These are phyloP conservation scores for Lycophotia porphyrea DNA, from an alignment of 2,888 invertebrate genomes.

Conservation along the genomic window DNA sequence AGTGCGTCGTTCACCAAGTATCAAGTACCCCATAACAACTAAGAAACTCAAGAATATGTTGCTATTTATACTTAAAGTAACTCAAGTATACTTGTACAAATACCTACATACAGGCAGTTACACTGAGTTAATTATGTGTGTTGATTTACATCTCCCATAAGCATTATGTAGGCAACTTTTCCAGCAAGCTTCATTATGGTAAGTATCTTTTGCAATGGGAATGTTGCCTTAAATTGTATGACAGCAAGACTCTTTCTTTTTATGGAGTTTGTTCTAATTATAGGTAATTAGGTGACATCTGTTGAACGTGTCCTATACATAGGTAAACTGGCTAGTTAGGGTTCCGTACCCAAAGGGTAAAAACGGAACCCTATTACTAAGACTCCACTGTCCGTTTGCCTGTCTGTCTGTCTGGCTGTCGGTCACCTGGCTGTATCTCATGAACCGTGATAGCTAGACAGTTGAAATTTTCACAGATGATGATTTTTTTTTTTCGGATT, in stretches of 20 bases:
- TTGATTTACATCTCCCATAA: slow-evolving; percentile 18
- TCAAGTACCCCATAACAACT: slow-evolving; percentile 14
- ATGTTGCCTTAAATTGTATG: neutral
- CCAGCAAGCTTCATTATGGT: neutral
- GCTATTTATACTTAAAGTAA: neutral
- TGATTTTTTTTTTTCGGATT: too few species aligned
- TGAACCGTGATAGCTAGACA: too few species aligned
- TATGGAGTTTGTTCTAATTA: neutral
- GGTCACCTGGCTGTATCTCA: too few species aligned
- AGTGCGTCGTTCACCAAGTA: neutral
- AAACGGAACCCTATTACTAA: too few species aligned
- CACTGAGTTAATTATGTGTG: slow-evolving; percentile 22
- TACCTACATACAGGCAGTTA: neutral
- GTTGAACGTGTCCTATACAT: neutral
- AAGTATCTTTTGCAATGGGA: slow-evolving; percentile 1
- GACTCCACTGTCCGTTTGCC: too few species aligned
- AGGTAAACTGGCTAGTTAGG: too few species aligned
- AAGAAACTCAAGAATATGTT: slow-evolving; percentile 8
- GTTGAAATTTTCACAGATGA: too few species aligned
- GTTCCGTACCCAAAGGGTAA: too few species aligned
- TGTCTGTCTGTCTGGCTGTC: too few species aligned
- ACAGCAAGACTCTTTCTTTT: slow-evolving; percentile 1
- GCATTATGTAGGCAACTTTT: slow-evolving; percentile 3
- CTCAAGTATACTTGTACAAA: neutral
- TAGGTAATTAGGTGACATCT: neutral